Evolutionary conservation across 2,797 vertebrate genomes (phyloP).

Genomic region (Nothura maculosa): DNA sequence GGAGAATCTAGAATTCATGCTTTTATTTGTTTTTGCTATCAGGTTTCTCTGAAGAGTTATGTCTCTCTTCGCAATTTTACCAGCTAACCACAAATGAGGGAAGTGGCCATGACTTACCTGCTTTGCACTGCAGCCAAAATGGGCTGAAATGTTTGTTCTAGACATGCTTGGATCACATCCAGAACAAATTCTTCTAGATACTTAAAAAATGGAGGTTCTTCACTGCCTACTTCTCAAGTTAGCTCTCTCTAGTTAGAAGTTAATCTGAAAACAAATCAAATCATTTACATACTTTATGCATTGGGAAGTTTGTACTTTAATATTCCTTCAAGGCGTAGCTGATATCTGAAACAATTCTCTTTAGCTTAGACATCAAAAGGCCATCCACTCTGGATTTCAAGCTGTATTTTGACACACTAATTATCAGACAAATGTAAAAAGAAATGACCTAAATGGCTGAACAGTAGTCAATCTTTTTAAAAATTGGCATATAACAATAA

Average conservation of each 20-base stretch:
- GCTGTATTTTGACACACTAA: not conserved
- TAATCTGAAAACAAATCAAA: not conserved
- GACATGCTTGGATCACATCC: not conserved
- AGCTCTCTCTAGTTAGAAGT: not conserved
- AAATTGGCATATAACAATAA: not conserved
- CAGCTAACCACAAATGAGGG: not conserved
- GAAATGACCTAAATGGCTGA: not conserved
- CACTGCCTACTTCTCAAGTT: not conserved
- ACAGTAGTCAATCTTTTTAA: not conserved
- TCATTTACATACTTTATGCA: not conserved
- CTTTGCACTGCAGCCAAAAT: not conserved
- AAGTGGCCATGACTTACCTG: not conserved
- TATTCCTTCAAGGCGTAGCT: not conserved
- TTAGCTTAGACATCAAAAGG: not conserved
- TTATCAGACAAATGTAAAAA: not conserved
- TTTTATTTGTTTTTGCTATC: not conserved
- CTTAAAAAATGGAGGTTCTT: not conserved
- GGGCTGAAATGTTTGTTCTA: not conserved
- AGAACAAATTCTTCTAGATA: not conserved
- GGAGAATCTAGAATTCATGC: not conserved
- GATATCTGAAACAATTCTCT: not conserved
- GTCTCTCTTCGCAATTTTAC: not conserved
- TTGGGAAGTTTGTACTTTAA: not conserved
- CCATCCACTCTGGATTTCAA: not conserved
- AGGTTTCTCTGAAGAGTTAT: not conserved